Evolutionary conservation across 2,888 invertebrate genomes (phyloP), one percentile per base, ranked within the genome.

Genomic region (Conus canariensis): DNA sequence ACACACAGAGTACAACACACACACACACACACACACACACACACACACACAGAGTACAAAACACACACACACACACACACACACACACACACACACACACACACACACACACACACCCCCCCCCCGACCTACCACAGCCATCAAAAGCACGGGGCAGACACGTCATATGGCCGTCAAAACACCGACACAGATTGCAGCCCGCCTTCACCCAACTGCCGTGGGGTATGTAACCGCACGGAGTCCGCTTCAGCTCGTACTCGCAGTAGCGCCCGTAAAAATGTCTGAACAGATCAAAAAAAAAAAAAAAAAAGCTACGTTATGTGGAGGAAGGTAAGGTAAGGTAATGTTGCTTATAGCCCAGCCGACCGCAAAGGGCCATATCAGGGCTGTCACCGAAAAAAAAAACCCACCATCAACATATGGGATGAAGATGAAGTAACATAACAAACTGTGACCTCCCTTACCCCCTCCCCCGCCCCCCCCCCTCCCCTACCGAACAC

Each of bases 181-280:
- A 94, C 22, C 92, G 92, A 90, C 94, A 94, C n/a, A 93, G 89
- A 88, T 93, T 92, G 89, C 94, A 94, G 16, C 92, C 92, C 8
- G 91, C 90, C 70, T 93, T 92, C 88, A 93, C 91, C 93, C 93
- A 93, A n/a, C 92, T 92, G 14, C 93, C 93, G 87, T 94, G 94
- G 60, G 88, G 83, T 14, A 93, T 87, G n/a, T 89, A 90, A 25
- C 93, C 93, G 80, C 94, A 94, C 19, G 91, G 88, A 10, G 91
- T 90, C 45, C 92, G 88, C 19, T 88, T 89, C 74, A 91, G 85
- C 58, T 90, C 87, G 88, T 92, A 90, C 89, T 94, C 92, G 83
- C 94, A 94, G 85, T 91, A 91, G 12, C 94, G 92, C 7, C 94
- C 94, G 85, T 93, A 93, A 85, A 85, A 93, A 22, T 91, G 87